A percentile compares a stretch with the other conserved stretches of the same genome.
phyloP scores from a whole-genome alignment of 2,888 invertebrate species.

The Sphaerophoria taeniata region DNA sequence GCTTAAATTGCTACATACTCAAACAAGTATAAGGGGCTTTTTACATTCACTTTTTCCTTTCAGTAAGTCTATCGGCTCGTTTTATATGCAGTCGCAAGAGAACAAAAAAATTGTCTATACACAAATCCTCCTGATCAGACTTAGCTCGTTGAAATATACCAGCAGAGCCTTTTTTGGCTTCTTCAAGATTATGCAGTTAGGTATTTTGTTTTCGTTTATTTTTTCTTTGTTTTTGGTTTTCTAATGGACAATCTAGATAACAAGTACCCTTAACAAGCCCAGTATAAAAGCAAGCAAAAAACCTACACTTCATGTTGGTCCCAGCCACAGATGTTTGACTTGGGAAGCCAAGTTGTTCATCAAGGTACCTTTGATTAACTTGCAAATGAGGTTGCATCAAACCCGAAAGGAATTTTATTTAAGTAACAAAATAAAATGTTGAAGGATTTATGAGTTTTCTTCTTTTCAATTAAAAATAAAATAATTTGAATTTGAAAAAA shows the following conservation, averaged over 20 bases:
- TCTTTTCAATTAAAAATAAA: neutral
- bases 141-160: constrained; percentile 81
- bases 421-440: neutral
- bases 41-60: too few species aligned
- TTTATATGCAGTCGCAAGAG: neutral
- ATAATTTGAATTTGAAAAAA: neutral
- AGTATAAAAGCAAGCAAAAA: constrained; percentile 18
- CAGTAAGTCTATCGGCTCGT: too few species aligned
- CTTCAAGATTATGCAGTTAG: neutral
- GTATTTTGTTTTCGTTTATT: neutral
- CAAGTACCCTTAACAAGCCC: constrained; percentile 39
- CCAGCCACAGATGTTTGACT: constrained; percentile 5
- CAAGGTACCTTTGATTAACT: constrained; percentile 3
- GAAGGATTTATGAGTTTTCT: neutral
- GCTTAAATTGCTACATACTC: too few species aligned
- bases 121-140: constrained; percentile 76
- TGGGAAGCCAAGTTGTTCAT: neutral
- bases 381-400: neutral
- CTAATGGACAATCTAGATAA: constrained; percentile 68
- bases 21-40: too few species aligned
- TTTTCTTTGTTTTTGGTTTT: constrained; percentile 36
- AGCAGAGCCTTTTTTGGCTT: constrained; percentile 75
- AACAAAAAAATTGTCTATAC: constrained; percentile 10
- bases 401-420: neutral
- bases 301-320: neutral